Percentiles rank a stretch among this genome's conserved stretches.
These are phyloP conservation scores for Fringilla coelebs DNA, from an alignment of 2,797 vertebrate genomes.

Conservation along the genomic window DNA sequence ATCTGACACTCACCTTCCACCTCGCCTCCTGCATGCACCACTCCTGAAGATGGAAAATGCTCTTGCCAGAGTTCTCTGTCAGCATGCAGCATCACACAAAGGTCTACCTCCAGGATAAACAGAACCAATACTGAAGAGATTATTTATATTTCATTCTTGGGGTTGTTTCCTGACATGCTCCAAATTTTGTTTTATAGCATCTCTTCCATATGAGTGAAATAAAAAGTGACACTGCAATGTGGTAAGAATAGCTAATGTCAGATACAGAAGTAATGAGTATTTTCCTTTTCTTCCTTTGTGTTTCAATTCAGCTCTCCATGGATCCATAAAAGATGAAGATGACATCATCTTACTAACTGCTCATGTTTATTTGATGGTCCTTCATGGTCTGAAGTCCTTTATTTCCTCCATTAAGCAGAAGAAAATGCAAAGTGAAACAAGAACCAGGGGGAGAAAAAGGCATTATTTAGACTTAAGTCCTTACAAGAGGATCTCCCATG, in stretches of 20 bases:
- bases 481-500: background rate
- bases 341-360: background rate
- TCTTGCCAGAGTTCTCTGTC: background rate
- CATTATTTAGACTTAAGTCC: background rate
- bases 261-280: background rate
- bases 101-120: background rate
- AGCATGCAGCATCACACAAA: too few species aligned
- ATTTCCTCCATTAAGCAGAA: background rate
- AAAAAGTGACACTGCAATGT: background rate
- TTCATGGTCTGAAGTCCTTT: background rate
- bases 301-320: background rate
- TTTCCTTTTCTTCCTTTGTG: background rate
- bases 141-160: background rate
- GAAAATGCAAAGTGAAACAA: background rate
- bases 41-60: background rate
- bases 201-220: background rate
- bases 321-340: background rate
- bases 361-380: constrained; percentile 19
- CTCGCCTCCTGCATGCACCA: background rate
- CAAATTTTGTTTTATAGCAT: background rate
- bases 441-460: accelerated
- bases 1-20: background rate
- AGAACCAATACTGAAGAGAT: background rate
- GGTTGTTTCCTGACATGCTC: background rate
- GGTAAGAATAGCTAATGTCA: background rate